Percentiles rank a stretch among this genome's conserved stretches.
Conservation (phyloP, 2,113 vertebrate species). For the Etheostoma cragini region DNA sequence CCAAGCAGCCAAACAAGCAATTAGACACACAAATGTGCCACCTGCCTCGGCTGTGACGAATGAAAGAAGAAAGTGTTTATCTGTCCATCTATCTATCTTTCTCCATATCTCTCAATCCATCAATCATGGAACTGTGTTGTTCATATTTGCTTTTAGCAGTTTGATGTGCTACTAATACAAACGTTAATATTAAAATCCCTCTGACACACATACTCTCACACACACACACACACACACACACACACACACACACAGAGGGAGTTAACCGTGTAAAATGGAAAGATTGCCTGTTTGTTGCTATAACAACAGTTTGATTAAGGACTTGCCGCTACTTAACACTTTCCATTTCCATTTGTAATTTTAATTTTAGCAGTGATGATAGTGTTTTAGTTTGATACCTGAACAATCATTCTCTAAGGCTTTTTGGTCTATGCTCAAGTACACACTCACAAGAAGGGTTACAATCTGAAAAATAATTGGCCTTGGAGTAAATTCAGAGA, state of each 20-base stretch:
- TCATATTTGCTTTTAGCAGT: not conserved
- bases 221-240: too few relatives aligned
- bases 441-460: not conserved
- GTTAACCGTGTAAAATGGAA: conserved; percentile 36
- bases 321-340: not conserved
- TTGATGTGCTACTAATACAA: too few relatives aligned
- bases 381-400: not conserved
- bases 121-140: not conserved
- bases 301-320: conserved; percentile 34
- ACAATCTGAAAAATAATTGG: not conserved
- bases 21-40: conserved; percentile 48
- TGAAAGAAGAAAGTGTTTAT: not conserved
- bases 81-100: not conserved
- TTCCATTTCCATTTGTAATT: not conserved
- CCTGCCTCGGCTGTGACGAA: conserved; percentile 45
- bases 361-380: not conserved
- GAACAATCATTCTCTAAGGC: not conserved
- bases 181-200: too few relatives aligned
- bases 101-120: too few relatives aligned
- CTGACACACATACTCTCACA: too few relatives aligned
- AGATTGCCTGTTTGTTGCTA: conserved; percentile 31
- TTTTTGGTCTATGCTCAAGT: not conserved
- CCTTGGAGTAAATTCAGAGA: not conserved
- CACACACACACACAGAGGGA: not conserved
- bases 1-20: conserved; percentile 62